These are phyloP conservation scores for Desmophyllum pertusum DNA, from an alignment of 92 coral and sea anemone species.

Conservation along the genomic window DNA sequence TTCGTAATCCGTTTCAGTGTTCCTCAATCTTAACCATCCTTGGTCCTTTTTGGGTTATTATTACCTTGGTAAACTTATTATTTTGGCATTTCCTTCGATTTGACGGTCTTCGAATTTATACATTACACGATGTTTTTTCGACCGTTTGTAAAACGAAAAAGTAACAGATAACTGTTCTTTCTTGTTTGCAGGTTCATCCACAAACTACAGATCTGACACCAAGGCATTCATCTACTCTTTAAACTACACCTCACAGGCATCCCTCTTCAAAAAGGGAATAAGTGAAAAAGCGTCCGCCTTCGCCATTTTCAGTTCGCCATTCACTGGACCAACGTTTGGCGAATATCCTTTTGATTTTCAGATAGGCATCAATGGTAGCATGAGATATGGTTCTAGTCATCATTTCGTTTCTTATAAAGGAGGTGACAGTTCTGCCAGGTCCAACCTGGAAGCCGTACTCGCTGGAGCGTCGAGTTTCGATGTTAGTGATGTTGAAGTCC, in stretches of 20 bases:
- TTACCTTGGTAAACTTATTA: too few relatives aligned
- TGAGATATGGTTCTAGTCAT: constrained; percentile 41
- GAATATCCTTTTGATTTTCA: constrained; percentile 61
- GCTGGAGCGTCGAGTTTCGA: constrained; percentile 26
- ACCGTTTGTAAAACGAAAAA: too few relatives aligned
- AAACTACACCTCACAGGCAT: constrained; percentile 20
- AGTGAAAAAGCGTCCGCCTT: constrained; percentile 2
- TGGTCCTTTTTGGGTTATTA: too few relatives aligned
- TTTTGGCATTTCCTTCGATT: too few relatives aligned
- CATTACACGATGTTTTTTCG: too few relatives aligned
- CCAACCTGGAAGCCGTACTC: constrained; percentile 8
- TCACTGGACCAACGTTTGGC: constrained; percentile 62
- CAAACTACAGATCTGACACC: constrained; percentile 44
- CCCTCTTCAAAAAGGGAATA: constrained; percentile 29
- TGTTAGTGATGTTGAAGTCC: constrained; percentile 55
- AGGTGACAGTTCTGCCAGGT: not conserved
- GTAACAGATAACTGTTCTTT: not conserved
- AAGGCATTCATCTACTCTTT: constrained; percentile 58
- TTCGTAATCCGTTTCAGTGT: not conserved
- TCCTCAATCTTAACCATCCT: not conserved
- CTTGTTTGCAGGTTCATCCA: constrained; percentile 42
- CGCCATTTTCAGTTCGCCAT: constrained; percentile 29
- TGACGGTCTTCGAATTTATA: too few relatives aligned
- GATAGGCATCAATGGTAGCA: constrained; percentile 49
- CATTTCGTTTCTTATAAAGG: constrained; percentile 29